Conservation (phyloP, 2,797 vertebrate genomes). For the Lerista edwardsae region DNA sequence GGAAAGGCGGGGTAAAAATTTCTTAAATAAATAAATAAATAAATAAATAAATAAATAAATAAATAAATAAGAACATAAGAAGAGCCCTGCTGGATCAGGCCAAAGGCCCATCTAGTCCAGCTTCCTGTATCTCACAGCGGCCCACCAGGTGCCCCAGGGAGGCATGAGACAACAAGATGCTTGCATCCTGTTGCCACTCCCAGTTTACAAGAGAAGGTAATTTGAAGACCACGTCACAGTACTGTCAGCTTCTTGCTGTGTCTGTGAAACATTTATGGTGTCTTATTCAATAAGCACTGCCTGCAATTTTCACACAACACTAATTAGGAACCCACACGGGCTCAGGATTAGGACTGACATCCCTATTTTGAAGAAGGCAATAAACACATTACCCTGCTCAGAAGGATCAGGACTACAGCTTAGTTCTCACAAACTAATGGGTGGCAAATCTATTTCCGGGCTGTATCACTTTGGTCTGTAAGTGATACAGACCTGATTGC, state of each 20-base stretch:
- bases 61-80: too few species aligned
- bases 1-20: too few species aligned
- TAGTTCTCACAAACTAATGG: neutral
- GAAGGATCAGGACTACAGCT: neutral
- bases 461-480: neutral
- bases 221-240: neutral
- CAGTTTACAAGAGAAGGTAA: neutral
- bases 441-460: neutral
- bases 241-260: neutral
- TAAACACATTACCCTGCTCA: neutral
- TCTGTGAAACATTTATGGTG: neutral
- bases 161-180: too few species aligned
- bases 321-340: neutral
- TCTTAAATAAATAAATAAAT: too few species aligned
- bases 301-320: neutral
- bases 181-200: too few species aligned
- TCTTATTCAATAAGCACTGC: neutral
- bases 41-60: too few species aligned
- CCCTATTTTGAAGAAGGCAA: neutral
- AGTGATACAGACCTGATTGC: neutral
- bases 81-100: too few species aligned
- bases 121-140: too few species aligned
- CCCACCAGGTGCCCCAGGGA: too few species aligned
- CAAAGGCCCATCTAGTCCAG: too few species aligned
- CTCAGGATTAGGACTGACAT: neutral